Base-by-base conservation (phyloP, 1,140 invertebrate genomes). In the Drosophila sp. region DNA sequence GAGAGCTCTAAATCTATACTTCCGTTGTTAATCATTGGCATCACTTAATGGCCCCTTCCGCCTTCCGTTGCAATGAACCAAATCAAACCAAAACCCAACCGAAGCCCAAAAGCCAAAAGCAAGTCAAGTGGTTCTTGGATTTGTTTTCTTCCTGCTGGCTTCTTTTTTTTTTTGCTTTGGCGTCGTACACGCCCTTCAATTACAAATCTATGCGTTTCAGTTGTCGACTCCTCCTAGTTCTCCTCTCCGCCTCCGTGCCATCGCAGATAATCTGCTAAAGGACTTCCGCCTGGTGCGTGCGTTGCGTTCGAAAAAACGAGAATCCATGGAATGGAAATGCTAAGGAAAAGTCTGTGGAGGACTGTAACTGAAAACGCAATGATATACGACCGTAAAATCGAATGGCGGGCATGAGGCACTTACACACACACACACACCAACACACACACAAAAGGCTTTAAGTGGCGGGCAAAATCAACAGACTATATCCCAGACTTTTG, bases 21-120 rank as follows among this genome's bases (percentile, higher is more conserved):
- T 91, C 89, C 89, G 89, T 91, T 90, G 77, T 91, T 91, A 91
- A 91, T 91, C 90, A 91, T 91, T 91, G 90, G 86, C 90, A 91
- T 90, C 90, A 90, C 86, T 91, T 91, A 91, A 91, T 87, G 85
- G 90, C 79, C 90, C 82, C 82, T 91, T 91, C 87, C 90, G 86
- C 58, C 65, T 66, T 62, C 66, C 55, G 70, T 27, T 70, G 71
- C 76, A 79, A 80, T 76, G 67, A 80, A 69, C 58, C 70, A 77
- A 70, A 80, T 50, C 44, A 50, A 50, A 41, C 40, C 40, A 41
- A 7, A n/a, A 44, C 41, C n/a, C 17, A 27, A 25, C 44, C 44
- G 27, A 50, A 50, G 23, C 23, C 23, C 44, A 25, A 50, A 50
- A 50, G 44, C 23, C 44, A 50, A 50, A 47, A 4, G 30, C 30